Evolutionary conservation across 2,888 invertebrate genomes (phyloP).

Genomic region (Cephus nigrinus): DNA sequence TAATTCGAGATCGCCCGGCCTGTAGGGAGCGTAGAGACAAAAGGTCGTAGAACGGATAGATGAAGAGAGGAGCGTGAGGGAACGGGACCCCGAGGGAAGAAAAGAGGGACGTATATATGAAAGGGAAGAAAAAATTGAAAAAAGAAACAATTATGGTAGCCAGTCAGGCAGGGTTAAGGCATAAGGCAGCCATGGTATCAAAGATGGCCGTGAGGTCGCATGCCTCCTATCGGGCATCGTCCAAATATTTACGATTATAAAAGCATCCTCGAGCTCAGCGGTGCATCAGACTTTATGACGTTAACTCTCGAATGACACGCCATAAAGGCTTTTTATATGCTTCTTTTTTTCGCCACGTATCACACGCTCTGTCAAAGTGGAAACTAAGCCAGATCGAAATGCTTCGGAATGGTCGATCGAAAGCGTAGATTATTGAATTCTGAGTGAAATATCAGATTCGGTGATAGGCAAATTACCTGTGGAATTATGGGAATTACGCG

Average conservation of each 20-base stretch:
- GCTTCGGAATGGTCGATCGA: too few species aligned
- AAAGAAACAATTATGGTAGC: not conserved
- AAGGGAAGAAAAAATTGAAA: slow-evolving; percentile 6
- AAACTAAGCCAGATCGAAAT: too few species aligned
- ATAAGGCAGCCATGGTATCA: too few species aligned
- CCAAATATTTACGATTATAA: slow-evolving; percentile 51
- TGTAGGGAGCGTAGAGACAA: not conserved
- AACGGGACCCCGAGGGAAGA: not conserved
- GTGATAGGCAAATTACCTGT: too few species aligned
- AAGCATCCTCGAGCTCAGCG: slow-evolving; percentile 17
- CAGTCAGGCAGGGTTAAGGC: too few species aligned
- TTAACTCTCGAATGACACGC: slow-evolving; percentile 32
- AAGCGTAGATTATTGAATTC: too few species aligned
- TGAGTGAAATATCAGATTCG: too few species aligned
- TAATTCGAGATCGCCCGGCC: slow-evolving; percentile 52
- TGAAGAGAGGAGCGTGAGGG: too few species aligned
- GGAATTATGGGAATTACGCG: too few species aligned
- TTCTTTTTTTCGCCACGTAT: too few species aligned
- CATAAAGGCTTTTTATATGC: slow-evolving; percentile 15
- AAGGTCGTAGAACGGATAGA: too few species aligned
- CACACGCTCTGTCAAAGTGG: too few species aligned
- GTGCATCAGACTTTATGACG: slow-evolving; percentile 38
- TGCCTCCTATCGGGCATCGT: slow-evolving; percentile 44
- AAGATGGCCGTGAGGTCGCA: slow-evolving; percentile 33
- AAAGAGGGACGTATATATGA: not conserved